These are phyloP conservation scores for Lysandra bellargus DNA, from an alignment of 2,888 invertebrate species.

Conservation along the genomic window DNA sequence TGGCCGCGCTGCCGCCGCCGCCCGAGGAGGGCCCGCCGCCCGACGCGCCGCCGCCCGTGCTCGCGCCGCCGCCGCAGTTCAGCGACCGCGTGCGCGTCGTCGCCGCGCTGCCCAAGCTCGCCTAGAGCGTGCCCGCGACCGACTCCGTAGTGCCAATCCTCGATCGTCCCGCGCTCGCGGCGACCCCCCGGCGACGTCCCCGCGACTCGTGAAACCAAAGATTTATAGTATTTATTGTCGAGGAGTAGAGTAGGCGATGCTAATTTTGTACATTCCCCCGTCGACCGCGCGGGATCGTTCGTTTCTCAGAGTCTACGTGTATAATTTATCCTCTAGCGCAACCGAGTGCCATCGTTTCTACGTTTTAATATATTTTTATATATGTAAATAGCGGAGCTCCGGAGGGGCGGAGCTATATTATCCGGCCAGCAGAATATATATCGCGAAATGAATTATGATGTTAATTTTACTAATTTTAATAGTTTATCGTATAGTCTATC, in stretches of 20 bases:
- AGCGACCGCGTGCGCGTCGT: constrained; percentile 93
- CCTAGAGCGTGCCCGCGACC: constrained; percentile 48
- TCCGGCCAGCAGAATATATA: constrained; percentile 62
- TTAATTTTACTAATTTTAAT: constrained; percentile 43
- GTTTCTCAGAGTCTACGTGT: constrained; percentile 49
- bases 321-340: constrained; percentile 61
- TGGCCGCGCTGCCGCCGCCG: constrained; percentile 56
- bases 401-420: constrained; percentile 63
- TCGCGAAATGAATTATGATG: constrained; percentile 44
- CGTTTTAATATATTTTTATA: constrained; percentile 74
- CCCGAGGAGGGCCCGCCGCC: constrained; percentile 69
- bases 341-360: constrained; percentile 78
- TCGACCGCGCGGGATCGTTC: constrained; percentile 49
- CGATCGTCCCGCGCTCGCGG: constrained; percentile 37
- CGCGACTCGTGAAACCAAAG: constrained; percentile 76
- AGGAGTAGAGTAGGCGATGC: constrained; percentile 67
- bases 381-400: constrained; percentile 68
- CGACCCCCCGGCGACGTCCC: constrained; percentile 37
- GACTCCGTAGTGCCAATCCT: constrained; percentile 25
- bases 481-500: constrained; percentile 46
- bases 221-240: constrained; percentile 78
- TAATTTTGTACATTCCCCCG: constrained; percentile 73
- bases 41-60: constrained; percentile 79
- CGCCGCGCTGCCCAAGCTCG: constrained; percentile 89
- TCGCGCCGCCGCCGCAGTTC: constrained; percentile 95